phyloP scores from a whole-genome alignment of 2,113 vertebrate genomes.

The Neogobius melanostomus region DNA sequence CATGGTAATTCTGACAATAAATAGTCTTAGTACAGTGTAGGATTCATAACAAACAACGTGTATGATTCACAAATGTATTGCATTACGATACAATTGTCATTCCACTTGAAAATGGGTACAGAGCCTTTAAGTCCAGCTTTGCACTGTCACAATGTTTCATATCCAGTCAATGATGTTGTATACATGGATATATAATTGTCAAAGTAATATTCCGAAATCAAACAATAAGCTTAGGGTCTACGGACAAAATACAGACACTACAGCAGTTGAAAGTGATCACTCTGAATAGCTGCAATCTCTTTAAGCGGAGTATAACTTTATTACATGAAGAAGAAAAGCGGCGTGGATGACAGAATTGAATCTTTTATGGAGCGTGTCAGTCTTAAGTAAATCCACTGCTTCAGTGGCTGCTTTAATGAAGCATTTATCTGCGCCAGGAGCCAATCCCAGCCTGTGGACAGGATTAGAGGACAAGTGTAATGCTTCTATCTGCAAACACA shows the following conservation, averaged over 20 bases:
- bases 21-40: too few relatives aligned
- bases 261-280: neutral
- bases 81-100: too few relatives aligned
- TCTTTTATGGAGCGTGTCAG: slow-evolving; percentile 6
- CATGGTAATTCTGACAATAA: too few relatives aligned
- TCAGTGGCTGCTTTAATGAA: slow-evolving; percentile 40
- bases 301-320: slow-evolving; percentile 1
- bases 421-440: slow-evolving; percentile 47
- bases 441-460: slow-evolving; percentile 46
- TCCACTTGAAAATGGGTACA: too few relatives aligned
- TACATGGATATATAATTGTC: neutral
- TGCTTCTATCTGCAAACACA: slow-evolving; percentile 64
- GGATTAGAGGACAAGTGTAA: slow-evolving; percentile 58
- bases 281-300: neutral
- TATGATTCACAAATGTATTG: too few relatives aligned
- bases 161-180: neutral
- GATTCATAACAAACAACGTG: too few relatives aligned
- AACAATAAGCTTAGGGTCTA: too few relatives aligned
- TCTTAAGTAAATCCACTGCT: slow-evolving; percentile 21
- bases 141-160: neutral
- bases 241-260: neutral
- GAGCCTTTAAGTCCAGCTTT: too few relatives aligned
- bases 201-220: neutral
- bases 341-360: neutral
- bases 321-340: neutral